Conservation (phyloP, 1,140 invertebrate genomes). For the Drosophila insularis region DNA sequence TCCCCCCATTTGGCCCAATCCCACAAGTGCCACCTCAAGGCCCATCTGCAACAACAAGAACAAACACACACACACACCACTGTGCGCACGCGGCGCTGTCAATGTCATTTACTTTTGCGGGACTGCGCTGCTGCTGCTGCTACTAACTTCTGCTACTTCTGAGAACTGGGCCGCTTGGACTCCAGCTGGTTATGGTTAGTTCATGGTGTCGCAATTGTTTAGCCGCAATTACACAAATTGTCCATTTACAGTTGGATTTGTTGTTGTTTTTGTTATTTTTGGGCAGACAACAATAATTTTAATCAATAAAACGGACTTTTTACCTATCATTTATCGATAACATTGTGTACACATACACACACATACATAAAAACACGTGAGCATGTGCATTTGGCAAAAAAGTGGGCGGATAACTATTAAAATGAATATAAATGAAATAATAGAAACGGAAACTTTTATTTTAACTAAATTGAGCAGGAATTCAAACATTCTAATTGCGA, state of each 20-base stretch:
- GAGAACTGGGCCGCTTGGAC: slow-evolving; percentile 10
- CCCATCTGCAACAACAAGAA: slow-evolving; percentile 3
- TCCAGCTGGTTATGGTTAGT: slow-evolving; percentile 36
- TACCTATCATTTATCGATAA: background rate
- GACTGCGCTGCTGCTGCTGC: background rate
- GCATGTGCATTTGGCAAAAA: background rate
- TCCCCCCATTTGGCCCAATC: background rate
- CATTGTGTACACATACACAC: background rate
- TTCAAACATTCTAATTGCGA: no score
- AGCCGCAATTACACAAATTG: slow-evolving; percentile 51
- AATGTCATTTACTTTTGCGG: slow-evolving; percentile 6
- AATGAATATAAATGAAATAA: background rate
- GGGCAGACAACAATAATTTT: background rate
- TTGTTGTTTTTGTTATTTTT: background rate
- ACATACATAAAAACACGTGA: background rate
- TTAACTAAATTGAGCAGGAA: no score
- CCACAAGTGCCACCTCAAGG: background rate
- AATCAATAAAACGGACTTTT: slow-evolving; percentile 8
- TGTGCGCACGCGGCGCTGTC: background rate
- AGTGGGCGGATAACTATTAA: background rate
- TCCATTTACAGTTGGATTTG: slow-evolving; percentile 33
- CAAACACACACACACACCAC: background rate
- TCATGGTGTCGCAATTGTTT: slow-evolving; percentile 13
- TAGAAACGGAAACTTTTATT: no score
- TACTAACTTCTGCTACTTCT: background rate